Percentiles rank a stretch among this genome's conserved stretches.
These are phyloP conservation scores for Erebia ligea DNA, from an alignment of 2,888 invertebrate genomes.

Conservation along the genomic window DNA sequence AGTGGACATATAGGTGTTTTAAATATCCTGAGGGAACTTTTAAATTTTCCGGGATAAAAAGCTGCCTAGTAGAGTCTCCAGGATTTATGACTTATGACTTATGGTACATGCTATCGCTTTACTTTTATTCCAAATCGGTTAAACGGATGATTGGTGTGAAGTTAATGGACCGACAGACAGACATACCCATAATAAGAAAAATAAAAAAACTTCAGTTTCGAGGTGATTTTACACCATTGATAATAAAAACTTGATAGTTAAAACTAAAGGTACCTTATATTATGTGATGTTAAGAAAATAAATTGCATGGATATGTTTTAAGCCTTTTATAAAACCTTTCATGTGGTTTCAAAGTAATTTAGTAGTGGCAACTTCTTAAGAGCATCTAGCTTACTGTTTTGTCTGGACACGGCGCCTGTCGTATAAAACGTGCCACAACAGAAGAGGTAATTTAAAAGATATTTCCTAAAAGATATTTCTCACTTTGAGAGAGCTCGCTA, in stretches of 20 bases:
- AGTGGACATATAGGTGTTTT: too few relatives aligned
- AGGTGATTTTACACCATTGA: too few relatives aligned
- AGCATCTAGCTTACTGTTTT: slow-evolving; percentile 36
- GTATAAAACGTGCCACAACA: slow-evolving; percentile 17
- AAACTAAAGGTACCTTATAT: not conserved
- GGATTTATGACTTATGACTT: too few relatives aligned
- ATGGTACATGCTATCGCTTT: too few relatives aligned
- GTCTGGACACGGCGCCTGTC: slow-evolving; percentile 28
- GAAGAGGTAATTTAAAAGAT: slow-evolving; percentile 25
- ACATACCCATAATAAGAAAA: too few relatives aligned
- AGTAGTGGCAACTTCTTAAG: slow-evolving; percentile 31
- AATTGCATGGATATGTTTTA: not conserved
- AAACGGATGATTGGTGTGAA: too few relatives aligned
- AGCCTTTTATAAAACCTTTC: slow-evolving; percentile 8
- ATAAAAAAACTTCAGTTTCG: too few relatives aligned
- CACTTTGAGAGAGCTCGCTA: slow-evolving; percentile 10
- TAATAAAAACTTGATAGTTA: not conserved
- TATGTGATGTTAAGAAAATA: not conserved
- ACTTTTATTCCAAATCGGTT: too few relatives aligned
- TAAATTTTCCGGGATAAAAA: too few relatives aligned
- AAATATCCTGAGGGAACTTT: too few relatives aligned
- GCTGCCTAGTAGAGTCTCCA: too few relatives aligned
- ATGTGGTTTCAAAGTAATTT: slow-evolving; percentile 33
- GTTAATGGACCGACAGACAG: too few relatives aligned
- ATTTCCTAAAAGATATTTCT: slow-evolving; percentile 25